Evolutionary conservation across 2,113 vertebrate genomes (phyloP), one percentile per base, ranked within the genome.

Genomic region (Bolborhynchus lineola): DNA sequence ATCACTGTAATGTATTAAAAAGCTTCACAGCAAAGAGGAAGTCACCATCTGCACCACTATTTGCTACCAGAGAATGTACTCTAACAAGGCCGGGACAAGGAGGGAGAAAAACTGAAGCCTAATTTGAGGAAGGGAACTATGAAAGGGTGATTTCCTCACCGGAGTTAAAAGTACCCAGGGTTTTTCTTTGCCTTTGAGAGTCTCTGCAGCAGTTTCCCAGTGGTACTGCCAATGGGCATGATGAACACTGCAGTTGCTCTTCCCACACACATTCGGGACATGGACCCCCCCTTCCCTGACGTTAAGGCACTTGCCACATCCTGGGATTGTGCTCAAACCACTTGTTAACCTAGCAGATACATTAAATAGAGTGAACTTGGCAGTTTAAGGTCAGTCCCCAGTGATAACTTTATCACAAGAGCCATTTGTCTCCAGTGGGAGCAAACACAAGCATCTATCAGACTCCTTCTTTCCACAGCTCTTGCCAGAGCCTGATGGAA

Each of bases 311-410:
- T 77, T 91, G 86, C 63, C 67, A 87, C 25, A 72, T 65, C 52
- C 77, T 80, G 81, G 18, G 39, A 90, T 88, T 53, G 1, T 47
- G 78, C 26, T 95, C 77, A 86, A 86, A 71, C 16, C 1, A 6
- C 35, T 33, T 37, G 52, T 85, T 94, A 95, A 93, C 42, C 49
- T 49, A 88, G 65, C 39, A 96, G 77, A 69, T 91, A 94, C 49
- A 28, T 90, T 87, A 93, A 82, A 91, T 65, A 75, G 76, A 94
- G 60, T 35, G 28, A 94, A 67, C 33, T 69, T 90, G 50, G 41
- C 85, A 91, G 91, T 82, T 92, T 94, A 92, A 97, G 95, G 93
- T 91, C 91, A 82, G 68, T 39, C 52, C n/a, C 53, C 42, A 76
- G 75, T 83, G 90, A 93, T 76, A 97, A 86, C 60, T 13, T 76